phyloP scores from a whole-genome alignment of 2,888 invertebrate genomes.

The Caenorhabditis macrosperma region DNA sequence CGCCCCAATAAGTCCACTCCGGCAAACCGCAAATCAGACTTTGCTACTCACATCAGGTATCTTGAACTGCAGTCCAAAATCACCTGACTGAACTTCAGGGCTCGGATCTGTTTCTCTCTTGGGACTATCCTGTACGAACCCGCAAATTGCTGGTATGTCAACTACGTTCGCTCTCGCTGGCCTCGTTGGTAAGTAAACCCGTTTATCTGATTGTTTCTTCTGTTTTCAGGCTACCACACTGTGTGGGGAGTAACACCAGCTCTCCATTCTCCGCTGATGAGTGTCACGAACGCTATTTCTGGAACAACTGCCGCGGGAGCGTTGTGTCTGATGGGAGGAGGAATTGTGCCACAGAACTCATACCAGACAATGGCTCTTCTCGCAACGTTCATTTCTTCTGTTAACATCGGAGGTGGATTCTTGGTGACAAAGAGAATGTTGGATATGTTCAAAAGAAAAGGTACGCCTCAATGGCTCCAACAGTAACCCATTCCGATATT shows the following conservation, averaged over 20 bases:
- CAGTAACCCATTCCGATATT: no score
- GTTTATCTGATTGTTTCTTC: neutral
- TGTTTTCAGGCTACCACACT: slow-evolving; percentile 87
- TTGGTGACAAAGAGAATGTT: slow-evolving; percentile 92
- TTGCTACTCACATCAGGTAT: slow-evolving; percentile 86
- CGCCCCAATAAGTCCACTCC: slow-evolving; percentile 84
- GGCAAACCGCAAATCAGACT: slow-evolving; percentile 85
- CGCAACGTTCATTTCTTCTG: slow-evolving; percentile 90
- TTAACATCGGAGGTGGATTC: slow-evolving; percentile 93
- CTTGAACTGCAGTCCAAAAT: no score
- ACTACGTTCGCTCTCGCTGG: slow-evolving; percentile 90
- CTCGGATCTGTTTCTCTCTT: slow-evolving; percentile 86
- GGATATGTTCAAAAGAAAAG: slow-evolving; percentile 89
- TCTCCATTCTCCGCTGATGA: slow-evolving; percentile 92
- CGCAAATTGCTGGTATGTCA: slow-evolving; percentile 90
- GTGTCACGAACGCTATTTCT: slow-evolving; percentile 92
- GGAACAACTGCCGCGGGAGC: slow-evolving; percentile 93
- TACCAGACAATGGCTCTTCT: slow-evolving; percentile 88
- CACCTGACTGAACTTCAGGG: no score
- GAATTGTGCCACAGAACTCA: slow-evolving; percentile 82
- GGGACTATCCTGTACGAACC: slow-evolving; percentile 88
- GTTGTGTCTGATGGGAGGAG: slow-evolving; percentile 88
- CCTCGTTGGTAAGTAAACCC: slow-evolving; percentile 85
- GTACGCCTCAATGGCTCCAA: no score
- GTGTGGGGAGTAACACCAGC: slow-evolving; percentile 94